phyloP scores from a whole-genome alignment of 1,140 invertebrate genomes.

The Drosophila bocki region DNA sequence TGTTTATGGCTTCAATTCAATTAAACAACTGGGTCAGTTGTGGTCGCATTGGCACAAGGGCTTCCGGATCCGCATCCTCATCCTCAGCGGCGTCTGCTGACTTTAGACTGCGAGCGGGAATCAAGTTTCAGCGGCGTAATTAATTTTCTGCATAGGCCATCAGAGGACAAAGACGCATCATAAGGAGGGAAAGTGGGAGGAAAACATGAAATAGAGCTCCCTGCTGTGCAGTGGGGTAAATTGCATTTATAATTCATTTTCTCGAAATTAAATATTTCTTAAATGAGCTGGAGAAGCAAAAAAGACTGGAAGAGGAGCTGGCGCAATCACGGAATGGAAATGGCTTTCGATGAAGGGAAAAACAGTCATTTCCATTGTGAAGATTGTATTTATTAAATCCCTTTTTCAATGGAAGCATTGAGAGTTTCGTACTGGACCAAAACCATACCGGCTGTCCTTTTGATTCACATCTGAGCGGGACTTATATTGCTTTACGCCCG shows the following conservation, averaged over 20 bases:
- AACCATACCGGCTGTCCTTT: background rate
- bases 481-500: constrained; percentile 25
- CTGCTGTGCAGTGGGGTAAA: constrained; percentile 18
- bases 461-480: constrained; percentile 4
- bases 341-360: constrained; percentile 7
- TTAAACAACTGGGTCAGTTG: constrained; percentile 81
- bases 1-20: constrained; percentile 83
- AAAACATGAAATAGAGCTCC: constrained; percentile 39
- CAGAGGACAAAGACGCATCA: constrained; percentile 42
- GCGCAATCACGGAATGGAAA: constrained; percentile 1
- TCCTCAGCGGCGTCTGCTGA: background rate
- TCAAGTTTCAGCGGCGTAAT: constrained; percentile 53
- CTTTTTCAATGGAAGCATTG: constrained; percentile 27
- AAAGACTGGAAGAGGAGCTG: background rate
- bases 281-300: constrained; percentile 8
- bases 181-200: constrained; percentile 24
- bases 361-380: constrained; percentile 27
- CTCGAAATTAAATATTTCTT: constrained; percentile 48
- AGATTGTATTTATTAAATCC: constrained; percentile 39
- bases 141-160: constrained; percentile 55
- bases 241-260: constrained; percentile 57
- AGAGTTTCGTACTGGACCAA: background rate
- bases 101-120: constrained; percentile 9
- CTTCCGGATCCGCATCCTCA: constrained; percentile 26
- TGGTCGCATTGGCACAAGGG: constrained; percentile 58